Conservation (phyloP, 2,113 vertebrate species). For the Ancistrus triradiatus region DNA sequence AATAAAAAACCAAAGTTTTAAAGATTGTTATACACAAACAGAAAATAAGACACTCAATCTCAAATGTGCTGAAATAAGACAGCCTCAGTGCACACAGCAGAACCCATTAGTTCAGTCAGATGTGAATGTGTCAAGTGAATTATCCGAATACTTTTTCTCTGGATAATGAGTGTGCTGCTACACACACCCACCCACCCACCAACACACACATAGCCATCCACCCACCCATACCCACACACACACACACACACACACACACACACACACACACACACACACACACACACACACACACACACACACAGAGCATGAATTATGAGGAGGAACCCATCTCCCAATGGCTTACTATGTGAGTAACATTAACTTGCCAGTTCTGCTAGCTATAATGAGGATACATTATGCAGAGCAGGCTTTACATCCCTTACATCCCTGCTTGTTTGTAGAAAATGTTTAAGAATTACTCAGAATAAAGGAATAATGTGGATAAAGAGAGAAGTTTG, state of each 20-base stretch:
- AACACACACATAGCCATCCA: too few relatives aligned
- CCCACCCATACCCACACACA: constrained; percentile 1
- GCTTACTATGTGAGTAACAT: too few relatives aligned
- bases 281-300: too few relatives aligned
- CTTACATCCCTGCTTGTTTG: neutral
- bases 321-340: too few relatives aligned
- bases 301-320: too few relatives aligned
- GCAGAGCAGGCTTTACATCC: neutral
- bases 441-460: neutral
- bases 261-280: neutral
- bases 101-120: constrained; percentile 15
- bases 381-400: too few relatives aligned
- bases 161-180: too few relatives aligned
- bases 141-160: too few relatives aligned
- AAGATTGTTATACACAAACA: too few relatives aligned
- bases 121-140: constrained; percentile 30
- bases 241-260: neutral
- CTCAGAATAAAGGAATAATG: neutral
- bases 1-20: too few relatives aligned
- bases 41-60: neutral
- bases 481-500: neutral
- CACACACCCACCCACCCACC: too few relatives aligned
- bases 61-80: constrained; percentile 24
- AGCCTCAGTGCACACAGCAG: constrained; percentile 15
- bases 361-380: too few relatives aligned